Evolutionary conservation across 2,113 vertebrate species (phyloP).

Genomic region (Myrmecobius fasciatus): DNA sequence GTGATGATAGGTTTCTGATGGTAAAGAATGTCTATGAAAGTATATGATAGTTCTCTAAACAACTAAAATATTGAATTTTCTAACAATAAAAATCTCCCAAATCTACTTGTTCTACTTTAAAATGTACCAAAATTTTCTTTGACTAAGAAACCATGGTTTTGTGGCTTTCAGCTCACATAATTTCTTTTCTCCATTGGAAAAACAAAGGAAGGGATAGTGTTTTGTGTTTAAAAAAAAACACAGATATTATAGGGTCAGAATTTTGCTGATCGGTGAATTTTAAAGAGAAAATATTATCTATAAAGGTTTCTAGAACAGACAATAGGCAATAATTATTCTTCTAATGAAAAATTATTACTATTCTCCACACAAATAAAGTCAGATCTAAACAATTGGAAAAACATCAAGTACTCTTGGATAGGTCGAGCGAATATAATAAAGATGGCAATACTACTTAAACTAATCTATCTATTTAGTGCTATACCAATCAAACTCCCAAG

Average conservation of each 20-base stretch:
- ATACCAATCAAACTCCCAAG: too few relatives aligned
- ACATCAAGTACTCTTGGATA: too few relatives aligned
- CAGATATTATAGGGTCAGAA: neutral
- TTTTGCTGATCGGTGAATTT: neutral
- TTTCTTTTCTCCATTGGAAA: neutral
- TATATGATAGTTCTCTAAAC: neutral
- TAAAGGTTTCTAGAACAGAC: neutral
- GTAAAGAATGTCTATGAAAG: neutral
- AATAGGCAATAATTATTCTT: neutral
- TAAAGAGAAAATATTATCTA: neutral
- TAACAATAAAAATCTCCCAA: slow-evolving; percentile 18
- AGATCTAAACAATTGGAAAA: too few relatives aligned
- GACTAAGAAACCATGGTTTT: neutral
- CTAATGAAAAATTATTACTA: neutral
- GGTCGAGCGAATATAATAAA: too few relatives aligned
- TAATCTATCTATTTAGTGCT: too few relatives aligned
- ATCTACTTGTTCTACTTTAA: neutral
- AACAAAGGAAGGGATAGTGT: neutral
- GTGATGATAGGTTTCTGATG: neutral
- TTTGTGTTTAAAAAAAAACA: slow-evolving; percentile 22
- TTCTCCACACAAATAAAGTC: too few relatives aligned
- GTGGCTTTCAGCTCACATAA: neutral
- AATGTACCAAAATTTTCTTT: slow-evolving; percentile 21
- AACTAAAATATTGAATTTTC: neutral
- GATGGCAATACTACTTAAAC: too few relatives aligned